Conservation (phyloP, 1,140 invertebrate species). For the Conus betulinus region DNA sequence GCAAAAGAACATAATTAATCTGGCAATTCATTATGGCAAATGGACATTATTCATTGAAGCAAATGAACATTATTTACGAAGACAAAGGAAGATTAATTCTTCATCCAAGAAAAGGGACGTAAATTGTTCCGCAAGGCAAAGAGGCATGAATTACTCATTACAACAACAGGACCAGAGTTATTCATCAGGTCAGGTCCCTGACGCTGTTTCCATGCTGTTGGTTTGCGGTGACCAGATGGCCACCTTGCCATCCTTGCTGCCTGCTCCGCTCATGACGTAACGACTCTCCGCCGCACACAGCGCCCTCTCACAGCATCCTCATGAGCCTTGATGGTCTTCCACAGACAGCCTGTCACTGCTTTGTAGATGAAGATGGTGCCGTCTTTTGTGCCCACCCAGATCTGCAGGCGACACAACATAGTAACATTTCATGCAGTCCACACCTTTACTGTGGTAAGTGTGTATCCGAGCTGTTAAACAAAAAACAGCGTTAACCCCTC, state of each 20-base stretch:
- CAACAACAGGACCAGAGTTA: neutral
- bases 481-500: neutral
- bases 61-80: too few species aligned
- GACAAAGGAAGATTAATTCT: too few species aligned
- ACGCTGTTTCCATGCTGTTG: conserved; percentile 33
- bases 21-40: too few species aligned
- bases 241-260: conserved; percentile 65
- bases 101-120: too few species aligned
- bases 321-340: conserved; percentile 60
- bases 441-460: too few species aligned
- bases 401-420: conserved; percentile 33
- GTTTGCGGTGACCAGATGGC: conserved; percentile 63
- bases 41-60: too few species aligned
- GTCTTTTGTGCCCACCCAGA: conserved; percentile 65
- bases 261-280: conserved; percentile 61
- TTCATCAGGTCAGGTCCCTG: conserved; percentile 22
- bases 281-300: conserved; percentile 60
- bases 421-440: neutral
- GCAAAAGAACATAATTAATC: too few species aligned
- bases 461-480: neutral
- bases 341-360: conserved; percentile 34
- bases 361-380: conserved; percentile 60
- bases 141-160: too few species aligned
- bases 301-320: conserved; percentile 62
- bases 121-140: too few species aligned